A percentile compares a stretch with the other conserved stretches of the same genome.
These are phyloP conservation scores for Thecocarcelia acutangulata DNA, from an alignment of 2,888 invertebrate species.

Conservation along the genomic window DNA sequence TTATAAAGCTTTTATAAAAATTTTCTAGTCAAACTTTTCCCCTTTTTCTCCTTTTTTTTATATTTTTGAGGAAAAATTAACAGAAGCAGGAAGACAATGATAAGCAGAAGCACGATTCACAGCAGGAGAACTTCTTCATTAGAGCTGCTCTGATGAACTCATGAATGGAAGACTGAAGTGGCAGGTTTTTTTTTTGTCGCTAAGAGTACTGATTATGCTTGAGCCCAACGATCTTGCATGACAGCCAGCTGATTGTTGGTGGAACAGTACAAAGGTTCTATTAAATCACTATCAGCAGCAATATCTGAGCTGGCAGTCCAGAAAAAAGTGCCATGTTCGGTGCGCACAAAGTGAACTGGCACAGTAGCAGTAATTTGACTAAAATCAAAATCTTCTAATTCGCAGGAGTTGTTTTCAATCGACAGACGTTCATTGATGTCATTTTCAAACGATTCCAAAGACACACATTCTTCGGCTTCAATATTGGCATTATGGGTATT, in stretches of 20 bases:
- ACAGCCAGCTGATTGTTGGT: conserved; percentile 79
- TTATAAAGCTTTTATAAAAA: conserved; percentile 57
- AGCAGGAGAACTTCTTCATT: conserved; percentile 33
- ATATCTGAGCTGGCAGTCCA: conserved; percentile 86
- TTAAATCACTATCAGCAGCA: conserved; percentile 79
- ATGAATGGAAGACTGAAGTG: conserved; percentile 53
- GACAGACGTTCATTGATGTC: conserved; percentile 77
- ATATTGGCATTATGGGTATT: conserved; percentile 78
- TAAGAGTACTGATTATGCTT: conserved; percentile 84
- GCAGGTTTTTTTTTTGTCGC: not conserved
- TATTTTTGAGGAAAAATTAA: conserved; percentile 30
- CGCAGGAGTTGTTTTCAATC: conserved; percentile 69
- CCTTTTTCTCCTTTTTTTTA: not conserved
- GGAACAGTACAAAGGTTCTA: conserved; percentile 78
- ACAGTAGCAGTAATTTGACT: conserved; percentile 76
- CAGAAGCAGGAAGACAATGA: conserved; percentile 57
- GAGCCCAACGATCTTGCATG: conserved; percentile 85
- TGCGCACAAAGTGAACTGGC: conserved; percentile 90
- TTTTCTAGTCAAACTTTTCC: conserved; percentile 49
- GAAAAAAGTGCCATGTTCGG: conserved; percentile 91
- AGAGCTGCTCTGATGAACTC: conserved; percentile 29
- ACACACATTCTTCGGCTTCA: conserved; percentile 78
- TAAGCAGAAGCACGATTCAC: conserved; percentile 1
- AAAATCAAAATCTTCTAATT: conserved; percentile 78
- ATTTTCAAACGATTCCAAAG: conserved; percentile 78